A percentile compares a stretch with the other conserved stretches of the same genome.
phyloP scores from a whole-genome alignment of 2,113 vertebrate species.

The Brachypodius melanocephalos region DNA sequence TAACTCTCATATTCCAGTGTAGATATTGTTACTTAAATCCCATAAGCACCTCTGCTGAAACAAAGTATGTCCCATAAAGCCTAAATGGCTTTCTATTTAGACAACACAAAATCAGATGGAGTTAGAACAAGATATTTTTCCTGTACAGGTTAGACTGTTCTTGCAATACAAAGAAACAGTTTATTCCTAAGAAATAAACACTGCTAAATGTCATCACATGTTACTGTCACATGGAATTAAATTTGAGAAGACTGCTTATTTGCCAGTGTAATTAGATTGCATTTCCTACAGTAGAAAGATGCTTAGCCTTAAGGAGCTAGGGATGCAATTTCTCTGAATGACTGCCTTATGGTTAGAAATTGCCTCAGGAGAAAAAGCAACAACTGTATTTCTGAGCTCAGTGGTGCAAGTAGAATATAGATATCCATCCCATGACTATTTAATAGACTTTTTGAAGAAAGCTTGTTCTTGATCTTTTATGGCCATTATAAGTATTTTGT shows the following conservation, averaged over 20 bases:
- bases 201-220: neutral
- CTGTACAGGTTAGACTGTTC: neutral
- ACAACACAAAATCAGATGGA: neutral
- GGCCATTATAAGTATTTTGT: neutral
- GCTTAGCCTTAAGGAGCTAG: constrained; percentile 50
- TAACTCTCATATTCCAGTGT: neutral
- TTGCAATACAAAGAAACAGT: neutral
- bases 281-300: constrained; percentile 42
- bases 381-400: neutral
- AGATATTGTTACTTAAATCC: neutral
- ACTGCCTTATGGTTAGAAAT: constrained; percentile 48
- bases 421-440: neutral
- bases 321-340: constrained; percentile 50
- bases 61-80: neutral
- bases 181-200: neutral
- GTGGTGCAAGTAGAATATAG: neutral
- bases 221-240: constrained; percentile 35
- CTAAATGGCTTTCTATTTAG: neutral
- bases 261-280: constrained; percentile 50
- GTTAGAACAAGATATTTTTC: neutral
- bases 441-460: neutral
- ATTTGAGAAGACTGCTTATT: constrained; percentile 32
- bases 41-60: neutral
- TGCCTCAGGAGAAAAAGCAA: constrained; percentile 19
- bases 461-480: neutral